These are phyloP conservation scores for Epirrhoe alternata DNA, from an alignment of 2,888 invertebrate species.

Conservation along the genomic window DNA sequence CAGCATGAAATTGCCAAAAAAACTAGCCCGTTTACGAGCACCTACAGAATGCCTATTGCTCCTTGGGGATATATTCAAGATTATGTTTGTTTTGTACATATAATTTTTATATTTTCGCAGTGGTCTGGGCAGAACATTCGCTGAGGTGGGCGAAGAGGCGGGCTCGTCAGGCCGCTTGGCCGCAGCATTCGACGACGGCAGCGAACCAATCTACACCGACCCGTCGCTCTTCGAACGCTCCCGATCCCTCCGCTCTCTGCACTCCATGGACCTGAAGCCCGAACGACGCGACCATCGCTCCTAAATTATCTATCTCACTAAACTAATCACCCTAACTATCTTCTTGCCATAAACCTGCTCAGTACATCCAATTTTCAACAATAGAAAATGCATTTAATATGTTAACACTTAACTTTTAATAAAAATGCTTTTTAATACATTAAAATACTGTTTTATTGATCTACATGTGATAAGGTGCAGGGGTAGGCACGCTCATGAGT, in stretches of 20 bases:
- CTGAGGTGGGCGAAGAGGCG: constrained; percentile 75
- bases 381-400: constrained; percentile 35
- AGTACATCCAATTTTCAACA: constrained; percentile 31
- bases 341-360: constrained; percentile 30
- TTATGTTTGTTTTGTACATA: neutral
- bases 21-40: too few relatives aligned
- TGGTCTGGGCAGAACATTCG: constrained; percentile 75
- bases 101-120: constrained; percentile 51
- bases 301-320: constrained; percentile 47
- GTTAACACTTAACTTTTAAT: constrained; percentile 44
- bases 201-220: constrained; percentile 97
- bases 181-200: constrained; percentile 92
- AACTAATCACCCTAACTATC: constrained; percentile 8
- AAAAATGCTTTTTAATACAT: constrained; percentile 44
- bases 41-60: too few relatives aligned
- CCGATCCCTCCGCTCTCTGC: constrained; percentile 88
- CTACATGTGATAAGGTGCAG: constrained; percentile 88
- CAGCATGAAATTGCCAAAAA: too few relatives aligned
- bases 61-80: too few relatives aligned
- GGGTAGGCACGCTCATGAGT: constrained; percentile 93
- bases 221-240: constrained; percentile 95
- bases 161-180: constrained; percentile 80
- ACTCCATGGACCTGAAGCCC: constrained; percentile 85
- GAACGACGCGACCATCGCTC: constrained; percentile 76
- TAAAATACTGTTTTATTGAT: constrained; percentile 47